These are phyloP conservation scores for Dromiciops gliroides DNA, from an alignment of 2,113 vertebrate species.

Conservation along the genomic window DNA sequence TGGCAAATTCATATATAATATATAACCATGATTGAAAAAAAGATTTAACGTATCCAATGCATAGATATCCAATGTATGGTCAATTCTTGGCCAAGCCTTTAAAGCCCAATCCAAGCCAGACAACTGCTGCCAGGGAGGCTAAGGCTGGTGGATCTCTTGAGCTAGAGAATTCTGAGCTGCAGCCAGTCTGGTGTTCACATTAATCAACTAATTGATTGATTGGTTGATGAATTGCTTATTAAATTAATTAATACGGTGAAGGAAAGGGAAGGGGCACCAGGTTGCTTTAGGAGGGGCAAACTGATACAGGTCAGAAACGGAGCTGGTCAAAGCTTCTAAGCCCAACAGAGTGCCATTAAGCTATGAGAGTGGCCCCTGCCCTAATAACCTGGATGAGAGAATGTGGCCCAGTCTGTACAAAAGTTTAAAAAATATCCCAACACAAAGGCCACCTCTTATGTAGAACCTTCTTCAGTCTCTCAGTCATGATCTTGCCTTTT, in stretches of 20 bases:
- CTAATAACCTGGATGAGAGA: not conserved
- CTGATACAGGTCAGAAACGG: not conserved
- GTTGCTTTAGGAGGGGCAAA: not conserved
- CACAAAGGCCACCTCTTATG: not conserved
- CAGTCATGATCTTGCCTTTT: not conserved
- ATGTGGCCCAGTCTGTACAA: not conserved
- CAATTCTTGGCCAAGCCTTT: not conserved
- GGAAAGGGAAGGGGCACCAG: not conserved
- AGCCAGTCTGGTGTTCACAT: not conserved
- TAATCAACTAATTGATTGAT: not conserved
- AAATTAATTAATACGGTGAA: not conserved
- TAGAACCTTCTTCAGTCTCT: not conserved
- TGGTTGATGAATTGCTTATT: too few species aligned
- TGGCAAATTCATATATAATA: not conserved
- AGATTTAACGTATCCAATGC: not conserved
- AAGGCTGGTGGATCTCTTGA: not conserved
- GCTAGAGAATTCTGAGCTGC: not conserved
- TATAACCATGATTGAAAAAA: not conserved
- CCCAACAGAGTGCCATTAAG: not conserved
- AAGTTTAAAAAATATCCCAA: not conserved
- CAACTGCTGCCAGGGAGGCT: not conserved
- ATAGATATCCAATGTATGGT: too few species aligned
- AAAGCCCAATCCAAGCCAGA: not conserved
- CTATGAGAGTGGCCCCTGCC: not conserved
- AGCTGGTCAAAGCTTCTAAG: not conserved